Conservation (phyloP, 2,797 vertebrate species). For the Spondyliosoma cantharus region DNA sequence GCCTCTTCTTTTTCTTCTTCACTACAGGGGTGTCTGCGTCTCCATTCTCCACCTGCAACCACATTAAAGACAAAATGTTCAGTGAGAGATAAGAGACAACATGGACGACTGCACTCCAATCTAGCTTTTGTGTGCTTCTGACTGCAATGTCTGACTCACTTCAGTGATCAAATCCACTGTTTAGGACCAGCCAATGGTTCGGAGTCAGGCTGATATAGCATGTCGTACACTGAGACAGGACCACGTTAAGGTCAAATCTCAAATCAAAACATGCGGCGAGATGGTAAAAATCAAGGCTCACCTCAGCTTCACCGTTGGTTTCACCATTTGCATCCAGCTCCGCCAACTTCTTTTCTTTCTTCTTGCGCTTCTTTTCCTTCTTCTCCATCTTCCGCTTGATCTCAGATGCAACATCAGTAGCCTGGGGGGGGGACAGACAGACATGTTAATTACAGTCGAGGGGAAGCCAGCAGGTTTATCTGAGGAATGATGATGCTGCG, state of each 20-base stretch:
- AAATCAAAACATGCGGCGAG: slow-evolving; percentile 78
- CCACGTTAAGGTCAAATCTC: slow-evolving; percentile 72
- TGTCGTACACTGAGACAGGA: slow-evolving; percentile 80
- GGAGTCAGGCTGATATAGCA: slow-evolving; percentile 82
- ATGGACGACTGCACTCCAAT: not conserved
- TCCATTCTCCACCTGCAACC: slow-evolving; percentile 58
- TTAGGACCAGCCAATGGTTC: slow-evolving; percentile 84
- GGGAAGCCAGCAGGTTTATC: accelerated
- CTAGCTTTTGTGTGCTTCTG: no score
- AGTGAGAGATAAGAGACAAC: accelerated
- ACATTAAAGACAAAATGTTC: not conserved
- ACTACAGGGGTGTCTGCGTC: slow-evolving; percentile 32
- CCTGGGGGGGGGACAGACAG: slow-evolving; percentile 75
- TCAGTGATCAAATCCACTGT: slow-evolving; percentile 85
- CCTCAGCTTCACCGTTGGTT: slow-evolving; percentile 66
- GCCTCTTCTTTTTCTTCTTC: slow-evolving; percentile 83
- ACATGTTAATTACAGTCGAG: not conserved
- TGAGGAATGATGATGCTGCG: slow-evolving; percentile 49
- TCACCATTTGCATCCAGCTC: slow-evolving; percentile 72
- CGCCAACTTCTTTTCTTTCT: slow-evolving; percentile 88
- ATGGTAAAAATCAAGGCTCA: not conserved
- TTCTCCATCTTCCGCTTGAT: slow-evolving; percentile 90
- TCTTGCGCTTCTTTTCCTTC: slow-evolving; percentile 91
- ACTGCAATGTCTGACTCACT: slow-evolving; percentile 80
- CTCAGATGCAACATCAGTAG: slow-evolving; percentile 86